These are phyloP conservation scores for Tamias sibiricus DNA, from an alignment of 2,113 vertebrate species.

Conservation along the genomic window DNA sequence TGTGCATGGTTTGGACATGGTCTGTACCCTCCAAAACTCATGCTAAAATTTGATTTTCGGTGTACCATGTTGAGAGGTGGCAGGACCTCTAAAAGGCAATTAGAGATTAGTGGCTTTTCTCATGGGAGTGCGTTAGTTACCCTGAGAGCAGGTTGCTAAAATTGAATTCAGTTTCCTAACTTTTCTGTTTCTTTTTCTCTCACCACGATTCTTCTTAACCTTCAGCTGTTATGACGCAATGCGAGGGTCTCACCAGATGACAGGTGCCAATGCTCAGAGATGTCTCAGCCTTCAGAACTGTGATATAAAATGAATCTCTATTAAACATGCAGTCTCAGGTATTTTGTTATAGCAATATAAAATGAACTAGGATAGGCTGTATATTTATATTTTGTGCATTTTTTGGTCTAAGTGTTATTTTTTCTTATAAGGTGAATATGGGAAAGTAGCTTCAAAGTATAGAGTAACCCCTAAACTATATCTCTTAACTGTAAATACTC, in stretches of 20 bases:
- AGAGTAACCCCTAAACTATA: background rate
- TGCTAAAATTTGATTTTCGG: background rate
- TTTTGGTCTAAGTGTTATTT: background rate
- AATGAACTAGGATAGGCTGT: background rate
- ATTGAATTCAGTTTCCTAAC: background rate
- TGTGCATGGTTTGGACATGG: background rate
- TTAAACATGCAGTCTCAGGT: background rate
- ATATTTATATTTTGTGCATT: background rate
- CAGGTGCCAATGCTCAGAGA: background rate
- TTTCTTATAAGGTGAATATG: background rate
- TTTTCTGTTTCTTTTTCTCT: background rate
- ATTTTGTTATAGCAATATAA: background rate
- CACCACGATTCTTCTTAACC: background rate
- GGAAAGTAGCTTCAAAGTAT: background rate
- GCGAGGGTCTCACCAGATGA: background rate
- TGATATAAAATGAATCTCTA: background rate
- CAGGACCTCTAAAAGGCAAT: background rate
- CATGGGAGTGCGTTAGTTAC: background rate
- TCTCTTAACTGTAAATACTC: background rate
- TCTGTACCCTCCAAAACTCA: background rate
- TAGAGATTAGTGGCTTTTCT: background rate
- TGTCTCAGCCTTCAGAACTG: background rate
- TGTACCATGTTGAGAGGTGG: background rate
- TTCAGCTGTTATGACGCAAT: background rate
- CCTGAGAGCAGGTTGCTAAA: background rate